Evolutionary conservation across 1,140 invertebrate genomes (phyloP), one percentile per base, ranked within the genome.

Genomic region (Drosophila persimilis): DNA sequence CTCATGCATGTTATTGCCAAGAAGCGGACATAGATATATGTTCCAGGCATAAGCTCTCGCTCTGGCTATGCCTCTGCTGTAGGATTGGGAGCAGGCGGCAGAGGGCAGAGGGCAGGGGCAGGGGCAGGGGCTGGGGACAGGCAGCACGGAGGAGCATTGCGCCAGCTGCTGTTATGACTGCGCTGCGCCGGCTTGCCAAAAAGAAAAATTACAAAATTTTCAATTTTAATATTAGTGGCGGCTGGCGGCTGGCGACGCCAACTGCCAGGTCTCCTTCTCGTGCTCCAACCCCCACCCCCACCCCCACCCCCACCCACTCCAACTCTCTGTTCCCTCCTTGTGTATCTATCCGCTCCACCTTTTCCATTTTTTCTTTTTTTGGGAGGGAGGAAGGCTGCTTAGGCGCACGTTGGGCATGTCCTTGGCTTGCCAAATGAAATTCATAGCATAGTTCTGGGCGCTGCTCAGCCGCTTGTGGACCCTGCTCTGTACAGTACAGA

Each of bases 171-270:
- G 83, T 86, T 86, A 88, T 86, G 83, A 86, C 83, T 86, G 83
- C 78, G 83, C 78, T 75, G 83, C 47, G 74, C 81, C 77, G 74
- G 74, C 77, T 85, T 86, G 83, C 81, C 83, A 86, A 88, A 86
- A 85, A 86, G 81, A 86, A 86, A 86, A 86, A 86, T 86, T 86
- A 88, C 83, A 88, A 88, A 88, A 86, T 88, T 86, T 86, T 86
- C 83, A 86, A 86, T 86, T 86, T 86, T 86, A 86, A 86, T 86
- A 86, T 86, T 86, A 86, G 83, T 86, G 71, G 83, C 83, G 75
- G 78, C 74, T 86, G 71, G 83, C 83, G 75, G 78, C 74, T 83
- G 83, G 66, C 84, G 84, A 77, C 84, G 83, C 77, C 80, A 85
- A 85, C 80, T 85, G 80, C 64, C 73, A 80, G 65, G 52, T 63